A percentile compares a stretch with the other conserved stretches of the same genome.
Evolutionary conservation across 2,113 vertebrate genomes (phyloP).

Genomic region (Phyllostomus hastatus): DNA sequence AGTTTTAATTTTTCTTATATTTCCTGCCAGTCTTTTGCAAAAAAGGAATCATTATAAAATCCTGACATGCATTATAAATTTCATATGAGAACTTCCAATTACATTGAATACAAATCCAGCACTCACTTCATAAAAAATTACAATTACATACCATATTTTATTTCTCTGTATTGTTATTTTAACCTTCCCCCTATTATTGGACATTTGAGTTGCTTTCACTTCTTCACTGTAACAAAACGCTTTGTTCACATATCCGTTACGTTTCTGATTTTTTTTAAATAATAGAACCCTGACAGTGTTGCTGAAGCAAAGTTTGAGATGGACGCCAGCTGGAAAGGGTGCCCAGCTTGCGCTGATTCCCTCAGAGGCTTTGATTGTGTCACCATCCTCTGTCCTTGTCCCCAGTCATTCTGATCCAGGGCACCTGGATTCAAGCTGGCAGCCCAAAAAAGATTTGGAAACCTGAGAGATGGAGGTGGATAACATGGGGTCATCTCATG

Average conservation of each 20-base stretch:
- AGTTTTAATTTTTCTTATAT: not conserved
- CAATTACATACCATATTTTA: not conserved
- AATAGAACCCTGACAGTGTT: not conserved
- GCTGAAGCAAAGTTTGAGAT: not conserved
- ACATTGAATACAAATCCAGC: not conserved
- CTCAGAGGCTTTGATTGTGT: not conserved
- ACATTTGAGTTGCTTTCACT: not conserved
- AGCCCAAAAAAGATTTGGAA: not conserved
- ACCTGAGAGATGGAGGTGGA: not conserved
- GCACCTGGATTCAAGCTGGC: not conserved
- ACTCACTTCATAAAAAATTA: not conserved
- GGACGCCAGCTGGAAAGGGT: not conserved
- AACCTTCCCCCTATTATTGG: not conserved
- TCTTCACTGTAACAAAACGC: not conserved
- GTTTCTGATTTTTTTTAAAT: not conserved
- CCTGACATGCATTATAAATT: slow-evolving; percentile 10
- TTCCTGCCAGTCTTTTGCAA: not conserved
- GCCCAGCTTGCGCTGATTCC: not conserved
- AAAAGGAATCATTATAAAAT: not conserved
- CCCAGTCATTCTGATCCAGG: not conserved
- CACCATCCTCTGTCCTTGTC: not conserved
- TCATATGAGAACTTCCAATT: not conserved
- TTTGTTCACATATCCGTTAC: not conserved
- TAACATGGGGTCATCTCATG: not conserved
- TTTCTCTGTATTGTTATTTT: not conserved